Evolutionary conservation across 2,797 vertebrate species (phyloP), one percentile per base, ranked within the genome.

Genomic region (Apogon hyalosoma): DNA sequence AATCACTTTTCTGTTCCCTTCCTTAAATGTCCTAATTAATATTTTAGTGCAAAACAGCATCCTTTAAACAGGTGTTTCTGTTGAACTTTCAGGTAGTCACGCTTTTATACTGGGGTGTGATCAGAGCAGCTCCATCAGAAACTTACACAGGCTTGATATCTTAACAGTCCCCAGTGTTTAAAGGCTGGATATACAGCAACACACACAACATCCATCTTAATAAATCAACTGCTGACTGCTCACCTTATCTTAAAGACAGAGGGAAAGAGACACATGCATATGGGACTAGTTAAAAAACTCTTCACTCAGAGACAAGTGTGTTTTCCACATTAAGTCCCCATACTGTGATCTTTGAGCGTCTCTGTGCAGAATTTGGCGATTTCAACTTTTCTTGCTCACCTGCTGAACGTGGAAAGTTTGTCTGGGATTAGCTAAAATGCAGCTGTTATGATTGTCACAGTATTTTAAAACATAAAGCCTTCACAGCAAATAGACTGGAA

Each of bases 21-120:
- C 39, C 24, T 69, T 73, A 39, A 72, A 56, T 56, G 31, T 56
- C 54, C 41, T 13, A 6, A 54, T 41, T 51, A 71, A 38, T 39
- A 49, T 64, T 54, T 63, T 14, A 45, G 21, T 54, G 21, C 19
- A 55, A 28, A 61, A 62, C 31, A 45, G 24, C 41, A 39, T 15
- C 12, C 19, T 24, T 18, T 14, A 51, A 76, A 75, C 57, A 68
- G 54, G 56, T 77, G 64, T 49, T 31, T 56, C 38, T 63, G 33
- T 49, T 67, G 19, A 63, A 16, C 48, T 43, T 49, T 47, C n/a
- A 55, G 19, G 19, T 18, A 16, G 16, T 59, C 52, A 48, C 56
- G 6, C 31, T 18, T 21, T 45, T 0, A 6, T 47, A 39, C 48
- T 51, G 24, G 15, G 42, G 57, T 31, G 14, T 1, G 31, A 58